Conservation (phyloP, 2,888 invertebrate species). For the Helicoverpa assulta region DNA sequence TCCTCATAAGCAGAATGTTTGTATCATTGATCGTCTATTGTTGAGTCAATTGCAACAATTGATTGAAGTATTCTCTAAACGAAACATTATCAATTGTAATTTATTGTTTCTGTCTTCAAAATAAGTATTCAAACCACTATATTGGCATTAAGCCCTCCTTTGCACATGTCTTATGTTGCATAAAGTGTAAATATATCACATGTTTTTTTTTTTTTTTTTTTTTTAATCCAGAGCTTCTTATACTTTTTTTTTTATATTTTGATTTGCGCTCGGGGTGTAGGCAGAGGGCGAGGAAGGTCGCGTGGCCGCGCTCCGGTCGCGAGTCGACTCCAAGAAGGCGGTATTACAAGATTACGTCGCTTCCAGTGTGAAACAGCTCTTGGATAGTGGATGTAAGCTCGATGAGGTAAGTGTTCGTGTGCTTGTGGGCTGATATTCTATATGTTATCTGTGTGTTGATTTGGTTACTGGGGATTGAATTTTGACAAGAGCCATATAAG, state of each 20-base stretch:
- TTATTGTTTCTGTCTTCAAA: not conserved
- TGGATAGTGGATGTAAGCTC: slow-evolving; percentile 85
- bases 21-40: not conserved
- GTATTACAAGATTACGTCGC: slow-evolving; percentile 88
- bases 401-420: slow-evolving; percentile 82
- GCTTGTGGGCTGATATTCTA: not conserved
- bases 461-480: no score
- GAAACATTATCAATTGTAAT: not conserved
- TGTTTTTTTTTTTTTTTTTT: no score
- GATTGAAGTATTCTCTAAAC: not conserved
- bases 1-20: not conserved
- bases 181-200: no score
- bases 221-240: slow-evolving; percentile 67
- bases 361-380: slow-evolving; percentile 86
- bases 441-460: no score
- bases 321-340: slow-evolving; percentile 88
- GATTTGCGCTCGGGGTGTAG: slow-evolving; percentile 84
- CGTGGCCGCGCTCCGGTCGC: slow-evolving; percentile 89
- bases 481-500: no score
- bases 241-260: slow-evolving; percentile 47
- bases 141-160: no score
- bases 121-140: not conserved
- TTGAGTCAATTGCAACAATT: slow-evolving; percentile 10
- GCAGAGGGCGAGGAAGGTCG: slow-evolving; percentile 92
- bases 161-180: no score